Evolutionary conservation across 2,113 vertebrate species (phyloP).

Genomic region (Channa maculata): DNA sequence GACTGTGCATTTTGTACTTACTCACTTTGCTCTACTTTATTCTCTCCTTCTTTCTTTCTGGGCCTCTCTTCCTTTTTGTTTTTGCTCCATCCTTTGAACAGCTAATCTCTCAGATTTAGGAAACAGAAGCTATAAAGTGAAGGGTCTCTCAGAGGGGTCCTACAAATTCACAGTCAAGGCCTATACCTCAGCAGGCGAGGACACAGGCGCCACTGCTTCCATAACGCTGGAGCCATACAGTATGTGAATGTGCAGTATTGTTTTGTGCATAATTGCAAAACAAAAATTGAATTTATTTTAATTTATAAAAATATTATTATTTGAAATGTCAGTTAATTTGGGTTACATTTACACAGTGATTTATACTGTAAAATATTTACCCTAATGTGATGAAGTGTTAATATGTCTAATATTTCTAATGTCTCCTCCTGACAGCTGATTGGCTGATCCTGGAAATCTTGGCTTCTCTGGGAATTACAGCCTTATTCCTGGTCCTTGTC

Average conservation of each 20-base stretch:
- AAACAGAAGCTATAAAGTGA: conserved; percentile 68
- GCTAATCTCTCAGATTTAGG: conserved; percentile 70
- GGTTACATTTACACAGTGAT: background rate
- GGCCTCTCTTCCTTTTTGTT: background rate
- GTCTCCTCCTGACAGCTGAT: conserved; percentile 61
- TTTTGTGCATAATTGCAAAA: background rate
- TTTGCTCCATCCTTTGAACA: conserved; percentile 14
- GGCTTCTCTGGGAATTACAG: conserved; percentile 70
- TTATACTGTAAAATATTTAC: conserved; percentile 1
- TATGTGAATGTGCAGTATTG: conserved; percentile 44
- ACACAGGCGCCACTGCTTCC: conserved; percentile 63
- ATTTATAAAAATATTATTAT: background rate
- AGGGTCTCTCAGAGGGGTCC: conserved; percentile 50
- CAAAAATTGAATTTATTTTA: background rate
- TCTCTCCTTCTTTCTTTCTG: background rate
- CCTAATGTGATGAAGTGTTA: background rate
- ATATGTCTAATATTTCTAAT: background rate
- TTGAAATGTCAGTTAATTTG: background rate
- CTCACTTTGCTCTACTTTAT: background rate
- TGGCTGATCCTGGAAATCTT: conserved; percentile 81
- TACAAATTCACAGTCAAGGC: conserved; percentile 84
- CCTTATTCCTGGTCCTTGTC: conserved; percentile 68
- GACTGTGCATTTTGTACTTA: background rate
- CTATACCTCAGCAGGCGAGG: conserved; percentile 81
- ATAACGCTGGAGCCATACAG: conserved; percentile 71